Evolutionary conservation across 2,888 invertebrate genomes (phyloP).

Genomic region (Chaitophorus viminalis): DNA sequence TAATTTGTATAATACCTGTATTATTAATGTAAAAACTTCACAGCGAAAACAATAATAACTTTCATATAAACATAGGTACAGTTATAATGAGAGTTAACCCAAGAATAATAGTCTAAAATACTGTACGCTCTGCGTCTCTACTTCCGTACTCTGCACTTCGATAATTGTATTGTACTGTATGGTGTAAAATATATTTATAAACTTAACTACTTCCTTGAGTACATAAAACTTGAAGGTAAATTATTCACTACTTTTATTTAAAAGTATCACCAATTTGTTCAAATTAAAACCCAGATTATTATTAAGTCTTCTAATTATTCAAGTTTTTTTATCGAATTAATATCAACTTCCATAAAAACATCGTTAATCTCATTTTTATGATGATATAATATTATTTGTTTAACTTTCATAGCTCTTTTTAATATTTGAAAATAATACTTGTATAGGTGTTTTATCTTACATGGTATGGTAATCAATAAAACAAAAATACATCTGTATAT

Average conservation of each 20-base stretch:
- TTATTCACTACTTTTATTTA: neutral
- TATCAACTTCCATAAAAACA: neutral
- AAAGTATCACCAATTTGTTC: conserved; percentile 11
- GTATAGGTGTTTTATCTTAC: no score
- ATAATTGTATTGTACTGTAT: neutral
- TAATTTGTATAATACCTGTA: no score
- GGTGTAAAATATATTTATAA: neutral
- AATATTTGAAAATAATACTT: no score
- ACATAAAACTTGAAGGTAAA: neutral
- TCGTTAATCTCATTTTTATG: no score
- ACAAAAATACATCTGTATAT: no score
- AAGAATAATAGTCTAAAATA: neutral
- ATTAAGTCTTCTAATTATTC: neutral
- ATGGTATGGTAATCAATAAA: no score
- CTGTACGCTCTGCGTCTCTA: neutral
- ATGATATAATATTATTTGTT: neutral
- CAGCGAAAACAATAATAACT: no score
- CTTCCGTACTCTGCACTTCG: neutral
- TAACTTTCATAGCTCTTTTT: no score
- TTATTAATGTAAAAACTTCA: no score
- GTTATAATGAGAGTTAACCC: neutral
- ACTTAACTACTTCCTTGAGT: neutral
- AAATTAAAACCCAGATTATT: neutral
- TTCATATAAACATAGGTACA: no score
- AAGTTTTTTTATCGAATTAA: conserved; percentile 5